Evolutionary conservation across 64 coral and sea anemone species (phyloP).

Genomic region (Montipora sp.): DNA sequence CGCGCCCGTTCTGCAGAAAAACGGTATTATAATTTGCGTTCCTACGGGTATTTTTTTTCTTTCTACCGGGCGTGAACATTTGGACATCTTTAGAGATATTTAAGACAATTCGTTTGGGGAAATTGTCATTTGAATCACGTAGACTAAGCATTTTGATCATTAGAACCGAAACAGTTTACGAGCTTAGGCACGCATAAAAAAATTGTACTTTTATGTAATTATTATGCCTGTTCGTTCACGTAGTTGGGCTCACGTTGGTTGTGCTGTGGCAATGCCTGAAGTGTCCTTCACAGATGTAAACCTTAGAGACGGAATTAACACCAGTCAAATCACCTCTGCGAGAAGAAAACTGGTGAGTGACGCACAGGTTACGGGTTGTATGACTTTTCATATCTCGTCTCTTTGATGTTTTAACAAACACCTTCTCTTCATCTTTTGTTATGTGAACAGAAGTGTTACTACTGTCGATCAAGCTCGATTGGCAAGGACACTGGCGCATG

Average conservation of each 20-base stretch:
- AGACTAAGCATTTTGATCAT: too few relatives aligned
- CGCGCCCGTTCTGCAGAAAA: too few relatives aligned
- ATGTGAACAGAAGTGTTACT: conserved; percentile 56
- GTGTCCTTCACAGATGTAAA: conserved; percentile 72
- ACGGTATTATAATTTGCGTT: too few relatives aligned
- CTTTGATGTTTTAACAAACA: background rate
- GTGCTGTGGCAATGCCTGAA: conserved; percentile 85
- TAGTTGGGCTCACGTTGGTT: conserved; percentile 90
- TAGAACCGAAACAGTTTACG: too few relatives aligned
- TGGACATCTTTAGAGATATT: too few relatives aligned
- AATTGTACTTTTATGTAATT: background rate
- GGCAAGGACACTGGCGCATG: conserved; percentile 60
- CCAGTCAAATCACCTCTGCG: conserved; percentile 59
- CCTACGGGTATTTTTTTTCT: too few relatives aligned
- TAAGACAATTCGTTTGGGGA: too few relatives aligned
- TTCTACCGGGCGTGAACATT: too few relatives aligned
- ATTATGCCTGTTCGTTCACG: background rate
- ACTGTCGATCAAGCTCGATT: conserved; percentile 44
- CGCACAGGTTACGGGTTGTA: too few relatives aligned
- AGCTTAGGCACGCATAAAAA: too few relatives aligned
- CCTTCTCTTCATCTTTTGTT: background rate
- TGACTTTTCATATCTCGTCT: background rate
- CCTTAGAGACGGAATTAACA: conserved; percentile 58
- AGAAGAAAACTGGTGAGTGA: conserved; percentile 84
- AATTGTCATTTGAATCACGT: too few relatives aligned